Evolutionary conservation across 2,888 invertebrate species (phyloP).

Genomic region (Catonia carolina): DNA sequence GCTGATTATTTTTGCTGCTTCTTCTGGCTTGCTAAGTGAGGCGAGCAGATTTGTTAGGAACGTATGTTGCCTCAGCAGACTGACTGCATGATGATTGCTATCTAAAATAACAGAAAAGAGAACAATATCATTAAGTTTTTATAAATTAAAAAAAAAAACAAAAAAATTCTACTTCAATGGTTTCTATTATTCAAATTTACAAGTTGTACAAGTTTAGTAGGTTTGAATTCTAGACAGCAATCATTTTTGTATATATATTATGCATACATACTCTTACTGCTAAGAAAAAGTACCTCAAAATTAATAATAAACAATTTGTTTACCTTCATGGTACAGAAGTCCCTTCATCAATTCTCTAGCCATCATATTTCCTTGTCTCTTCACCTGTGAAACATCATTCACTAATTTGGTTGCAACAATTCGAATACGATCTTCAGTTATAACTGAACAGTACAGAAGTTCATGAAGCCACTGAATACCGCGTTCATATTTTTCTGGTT

Average conservation of each 20-base stretch:
- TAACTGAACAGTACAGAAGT: slow-evolving; percentile 61
- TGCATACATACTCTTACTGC: too few species aligned
- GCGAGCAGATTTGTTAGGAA: slow-evolving; percentile 65
- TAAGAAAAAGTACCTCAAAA: too few species aligned
- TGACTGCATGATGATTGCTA: slow-evolving; percentile 63
- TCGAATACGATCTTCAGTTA: slow-evolving; percentile 65
- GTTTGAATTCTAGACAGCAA: too few species aligned
- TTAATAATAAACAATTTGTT: slow-evolving; percentile 19
- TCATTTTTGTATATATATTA: too few species aligned
- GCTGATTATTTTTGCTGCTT: slow-evolving; percentile 45
- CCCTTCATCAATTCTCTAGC: slow-evolving; percentile 54
- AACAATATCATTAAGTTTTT: too few species aligned
- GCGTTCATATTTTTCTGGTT: slow-evolving; percentile 63
- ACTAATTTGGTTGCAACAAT: slow-evolving; percentile 74
- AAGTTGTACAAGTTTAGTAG: too few species aligned
- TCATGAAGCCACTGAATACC: slow-evolving; percentile 73
- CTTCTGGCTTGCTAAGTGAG: slow-evolving; percentile 48
- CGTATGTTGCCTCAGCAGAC: slow-evolving; percentile 67
- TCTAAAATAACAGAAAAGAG: slow-evolving; percentile 43
- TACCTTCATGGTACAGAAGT: slow-evolving; percentile 53
- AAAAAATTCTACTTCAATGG: too few species aligned
- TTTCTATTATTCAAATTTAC: too few species aligned
- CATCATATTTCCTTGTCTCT: slow-evolving; percentile 64
- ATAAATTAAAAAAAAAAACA: too few species aligned
- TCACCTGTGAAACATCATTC: slow-evolving; percentile 70